A percentile compares a stretch with the other conserved stretches of the same genome.
Evolutionary conservation across 53 echinoderm and acorn worm species (phyloP).

Genomic region (Holothuria leucospilota): DNA sequence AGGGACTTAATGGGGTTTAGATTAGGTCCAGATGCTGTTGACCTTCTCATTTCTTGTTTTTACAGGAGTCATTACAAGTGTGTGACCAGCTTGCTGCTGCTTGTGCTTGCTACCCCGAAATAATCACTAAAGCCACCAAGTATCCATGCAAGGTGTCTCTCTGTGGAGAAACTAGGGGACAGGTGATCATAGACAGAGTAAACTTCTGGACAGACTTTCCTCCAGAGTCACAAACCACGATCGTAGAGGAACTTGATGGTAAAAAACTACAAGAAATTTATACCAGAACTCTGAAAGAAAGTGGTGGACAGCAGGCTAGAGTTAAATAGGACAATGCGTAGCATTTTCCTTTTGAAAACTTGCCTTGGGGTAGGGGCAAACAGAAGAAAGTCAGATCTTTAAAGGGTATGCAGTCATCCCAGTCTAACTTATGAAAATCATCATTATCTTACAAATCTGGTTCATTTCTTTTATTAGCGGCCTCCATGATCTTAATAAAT

Average conservation of each 20-base stretch:
- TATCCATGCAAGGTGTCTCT: slow-evolving; percentile 64
- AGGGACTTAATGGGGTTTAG: too few species aligned
- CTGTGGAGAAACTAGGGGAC: slow-evolving; percentile 59
- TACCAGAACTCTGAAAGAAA: slow-evolving; percentile 11
- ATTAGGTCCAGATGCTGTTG: too few species aligned
- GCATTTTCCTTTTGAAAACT: too few species aligned
- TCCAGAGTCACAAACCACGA: slow-evolving; percentile 8
- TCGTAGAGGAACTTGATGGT: slow-evolving; percentile 15
- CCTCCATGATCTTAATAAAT: too few species aligned
- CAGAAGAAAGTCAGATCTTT: too few species aligned
- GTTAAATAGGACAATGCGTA: too few species aligned
- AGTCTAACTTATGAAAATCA: too few species aligned
- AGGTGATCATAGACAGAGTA: slow-evolving; percentile 65
- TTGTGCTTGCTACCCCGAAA: slow-evolving; percentile 36
- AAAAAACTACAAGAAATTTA: slow-evolving; percentile 1
- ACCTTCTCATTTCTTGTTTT: background rate
- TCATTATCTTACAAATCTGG: too few species aligned
- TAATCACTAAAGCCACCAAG: slow-evolving; percentile 48
- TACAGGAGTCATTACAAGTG: slow-evolving; percentile 25
- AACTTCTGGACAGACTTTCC: slow-evolving; percentile 48
- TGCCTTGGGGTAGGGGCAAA: too few species aligned
- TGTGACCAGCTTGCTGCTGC: slow-evolving; percentile 69
- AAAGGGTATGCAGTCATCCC: too few species aligned
- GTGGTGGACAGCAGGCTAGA: background rate
- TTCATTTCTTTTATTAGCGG: too few species aligned